Evolutionary conservation across 2,113 vertebrate genomes (phyloP), one percentile per base, ranked within the genome.

Genomic region (Columba janthina): DNA sequence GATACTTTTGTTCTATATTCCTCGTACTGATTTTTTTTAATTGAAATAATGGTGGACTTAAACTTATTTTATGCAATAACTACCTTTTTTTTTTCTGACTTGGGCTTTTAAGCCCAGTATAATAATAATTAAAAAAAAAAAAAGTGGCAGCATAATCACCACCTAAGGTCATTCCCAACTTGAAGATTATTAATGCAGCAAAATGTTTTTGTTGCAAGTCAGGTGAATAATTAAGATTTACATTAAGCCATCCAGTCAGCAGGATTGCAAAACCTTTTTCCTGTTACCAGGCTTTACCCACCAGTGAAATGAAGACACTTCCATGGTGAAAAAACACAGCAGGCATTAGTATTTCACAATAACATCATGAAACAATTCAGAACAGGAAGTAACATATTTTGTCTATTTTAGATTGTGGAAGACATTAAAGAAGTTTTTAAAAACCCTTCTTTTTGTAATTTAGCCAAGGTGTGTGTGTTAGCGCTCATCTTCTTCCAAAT

Each of bases 191-290:
- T 44, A 75, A 44, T 53, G 40, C 36, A 56, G 44, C 22, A 10
- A 28, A 82, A 71, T 69, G 60, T 44, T 69, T 78, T 42, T 65
- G 28, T 38, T 85, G 46, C 54, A 28, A 54, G 71, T 44, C 71
- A 36, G 61, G 78, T 78, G 34, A 71, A 73, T 74, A 86, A 90
- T 88, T 64, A 66, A 74, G 38, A 22, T 94, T 90, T 90, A 56
- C 22, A 11, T 74, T 85, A 71, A 92, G n/a, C 34, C 51, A 53
- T 36, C 21, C 56, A n/a, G 14, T 42, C 56, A 16, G 44, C 19
- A 61, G 65, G 77, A 56, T 86, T 96, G 69, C 67, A 67, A 65
- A 86, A 84, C 46, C 32, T 61, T 71, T 48, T n/a, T 28, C 15
- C 62, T 14, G 15, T 85, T 46, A 38, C 36, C 26, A 50, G 61